A percentile compares a stretch with the other conserved stretches of the same genome.
Conservation (phyloP, 2,888 invertebrate genomes). For the Phengaris alcon region DNA sequence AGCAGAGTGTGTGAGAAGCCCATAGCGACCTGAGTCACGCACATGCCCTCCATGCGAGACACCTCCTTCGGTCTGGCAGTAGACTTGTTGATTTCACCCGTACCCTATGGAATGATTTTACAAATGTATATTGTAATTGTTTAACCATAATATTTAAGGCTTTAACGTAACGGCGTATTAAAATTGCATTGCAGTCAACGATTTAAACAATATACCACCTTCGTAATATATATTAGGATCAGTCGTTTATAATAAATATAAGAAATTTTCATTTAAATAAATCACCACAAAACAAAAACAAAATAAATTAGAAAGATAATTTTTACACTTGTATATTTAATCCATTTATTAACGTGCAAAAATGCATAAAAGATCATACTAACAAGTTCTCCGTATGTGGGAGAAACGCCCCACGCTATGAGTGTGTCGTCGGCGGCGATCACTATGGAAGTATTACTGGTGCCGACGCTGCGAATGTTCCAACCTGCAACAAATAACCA, state of each 20-base stretch:
- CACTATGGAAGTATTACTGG: slow-evolving; percentile 90
- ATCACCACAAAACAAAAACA: no score
- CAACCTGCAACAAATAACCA: slow-evolving; percentile 80
- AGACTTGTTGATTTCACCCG: slow-evolving; percentile 93
- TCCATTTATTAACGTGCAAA: not conserved
- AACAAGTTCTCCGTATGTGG: slow-evolving; percentile 95
- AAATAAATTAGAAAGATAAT: no score
- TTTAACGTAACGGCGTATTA: no score
- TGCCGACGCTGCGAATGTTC: slow-evolving; percentile 91
- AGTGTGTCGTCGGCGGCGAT: slow-evolving; percentile 94
- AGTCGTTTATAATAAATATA: no score
- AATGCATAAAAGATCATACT: slow-evolving; percentile 36
- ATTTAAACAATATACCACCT: no score
- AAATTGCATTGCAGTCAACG: no score
- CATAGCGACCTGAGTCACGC: slow-evolving; percentile 88
- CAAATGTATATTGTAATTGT: not conserved
- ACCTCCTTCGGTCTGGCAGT: slow-evolving; percentile 94
- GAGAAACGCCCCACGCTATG: slow-evolving; percentile 96
- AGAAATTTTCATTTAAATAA: no score
- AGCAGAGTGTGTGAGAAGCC: slow-evolving; percentile 92
- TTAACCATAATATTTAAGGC: no score
- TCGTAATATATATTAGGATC: no score
- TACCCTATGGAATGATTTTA: slow-evolving; percentile 79
- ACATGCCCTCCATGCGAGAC: slow-evolving; percentile 84
- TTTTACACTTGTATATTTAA: no score